These are phyloP conservation scores for Drosophila sulfurigaster DNA, from an alignment of 1,140 invertebrate species.

Conservation along the genomic window DNA sequence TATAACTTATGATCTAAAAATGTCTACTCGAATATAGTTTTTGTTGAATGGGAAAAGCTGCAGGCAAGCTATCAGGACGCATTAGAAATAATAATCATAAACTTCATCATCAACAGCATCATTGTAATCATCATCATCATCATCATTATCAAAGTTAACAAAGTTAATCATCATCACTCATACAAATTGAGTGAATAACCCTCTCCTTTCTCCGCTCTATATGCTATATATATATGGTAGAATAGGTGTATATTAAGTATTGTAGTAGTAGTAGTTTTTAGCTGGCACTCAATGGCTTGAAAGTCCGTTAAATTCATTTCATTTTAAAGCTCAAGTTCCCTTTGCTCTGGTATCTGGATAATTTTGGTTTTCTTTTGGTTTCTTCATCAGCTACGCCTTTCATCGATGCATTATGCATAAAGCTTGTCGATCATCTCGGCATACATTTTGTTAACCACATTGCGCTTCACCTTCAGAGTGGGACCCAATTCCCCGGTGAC, in stretches of 20 bases:
- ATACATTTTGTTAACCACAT: slow-evolving; percentile 89
- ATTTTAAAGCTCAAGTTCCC: slow-evolving; percentile 74
- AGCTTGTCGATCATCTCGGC: slow-evolving; percentile 89
- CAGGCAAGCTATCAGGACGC: slow-evolving; percentile 6
- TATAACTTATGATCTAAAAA: slow-evolving; percentile 55
- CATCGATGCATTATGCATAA: slow-evolving; percentile 64
- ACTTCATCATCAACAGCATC: slow-evolving; percentile 14
- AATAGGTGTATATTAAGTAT: slow-evolving; percentile 42
- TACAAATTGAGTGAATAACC: slow-evolving; percentile 42
- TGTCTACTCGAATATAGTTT: slow-evolving; percentile 20
- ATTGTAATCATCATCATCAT: slow-evolving; percentile 13
- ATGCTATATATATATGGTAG: slow-evolving; percentile 30
- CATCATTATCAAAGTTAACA: slow-evolving; percentile 1
- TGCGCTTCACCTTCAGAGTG: slow-evolving; percentile 94
- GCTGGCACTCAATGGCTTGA: slow-evolving; percentile 68
- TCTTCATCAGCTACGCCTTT: neutral
- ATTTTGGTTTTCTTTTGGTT: slow-evolving; percentile 16
- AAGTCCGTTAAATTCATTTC: slow-evolving; percentile 78
- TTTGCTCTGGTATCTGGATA: slow-evolving; percentile 31
- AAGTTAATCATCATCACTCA: slow-evolving; percentile 25
- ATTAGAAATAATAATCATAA: slow-evolving; percentile 18
- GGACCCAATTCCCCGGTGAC: slow-evolving; percentile 95
- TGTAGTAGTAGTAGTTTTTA: slow-evolving; percentile 38
- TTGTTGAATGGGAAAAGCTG: slow-evolving; percentile 9
- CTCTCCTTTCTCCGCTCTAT: slow-evolving; percentile 7